Conservation (phyloP, 1,140 invertebrate genomes). For the Agrypnia vestita region DNA sequence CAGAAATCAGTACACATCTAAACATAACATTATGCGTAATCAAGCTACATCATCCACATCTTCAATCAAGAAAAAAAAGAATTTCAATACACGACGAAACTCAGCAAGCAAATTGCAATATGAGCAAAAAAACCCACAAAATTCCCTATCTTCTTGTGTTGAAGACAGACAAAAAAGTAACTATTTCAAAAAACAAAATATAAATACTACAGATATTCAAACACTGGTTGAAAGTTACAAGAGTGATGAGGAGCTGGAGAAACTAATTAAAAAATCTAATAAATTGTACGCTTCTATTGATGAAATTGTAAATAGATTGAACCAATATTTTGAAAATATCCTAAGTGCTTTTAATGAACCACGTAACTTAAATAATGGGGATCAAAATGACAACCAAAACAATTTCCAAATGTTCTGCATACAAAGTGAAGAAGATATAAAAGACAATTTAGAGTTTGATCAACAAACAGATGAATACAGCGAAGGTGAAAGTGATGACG, state of each 20-base stretch:
- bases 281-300: slow-evolving; percentile 5
- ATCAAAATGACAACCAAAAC: not conserved
- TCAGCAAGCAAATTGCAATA: not conserved
- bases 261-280: not conserved
- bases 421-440: not conserved
- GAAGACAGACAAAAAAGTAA: not conserved
- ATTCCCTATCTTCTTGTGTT: not conserved
- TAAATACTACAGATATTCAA: not conserved
- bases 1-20: not conserved
- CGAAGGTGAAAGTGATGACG: not conserved
- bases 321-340: not conserved
- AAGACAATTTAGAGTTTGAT: not conserved
- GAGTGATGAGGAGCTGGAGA: not conserved
- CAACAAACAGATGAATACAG: slow-evolving; percentile 2
- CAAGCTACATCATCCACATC: not conserved
- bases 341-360: not conserved
- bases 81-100: not conserved
- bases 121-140: not conserved
- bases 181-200: not conserved
- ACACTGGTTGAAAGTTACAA: not conserved
- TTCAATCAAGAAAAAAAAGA: not conserved
- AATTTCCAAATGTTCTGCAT: too few species aligned
- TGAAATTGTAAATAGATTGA: slow-evolving; percentile 21
- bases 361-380: not conserved
- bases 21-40: not conserved